Base-by-base conservation (phyloP, 2,797 vertebrate species). In the Syngnathus acus region DNA sequence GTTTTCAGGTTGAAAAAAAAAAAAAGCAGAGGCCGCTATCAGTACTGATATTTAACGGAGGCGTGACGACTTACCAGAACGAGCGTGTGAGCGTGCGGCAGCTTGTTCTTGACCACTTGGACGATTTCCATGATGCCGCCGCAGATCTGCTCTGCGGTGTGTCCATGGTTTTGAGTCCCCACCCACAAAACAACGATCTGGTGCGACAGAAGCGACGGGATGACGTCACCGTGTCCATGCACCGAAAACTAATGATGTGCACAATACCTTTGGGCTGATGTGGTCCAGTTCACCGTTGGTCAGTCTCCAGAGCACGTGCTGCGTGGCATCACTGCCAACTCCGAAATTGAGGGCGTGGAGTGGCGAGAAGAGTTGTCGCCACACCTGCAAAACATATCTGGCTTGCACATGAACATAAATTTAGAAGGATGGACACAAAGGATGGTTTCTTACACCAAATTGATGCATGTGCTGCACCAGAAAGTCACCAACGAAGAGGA, bases 131-230 rank as follows among this genome's bases (percentile, higher is more conserved):
- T 83, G 75, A 96, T 93, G 51, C 94, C 94, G 4, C 84, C 93
- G 47, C 89, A 88, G 78, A 95, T 92, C 80, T 96, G 93, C 76
- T 94, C 91, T 1, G 94, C 84, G 4, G 90, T 92, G 82, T 96
- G 91, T 6, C 92, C 92, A 0, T 95, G 93, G 79, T 97, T 97
- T 77, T 95, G 94, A 17, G 95, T 96, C 67, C 95, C 94, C 23
- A 94, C 94, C 94, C 94, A 96, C 67, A 97, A 87, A 61, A 96
- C 94, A 17, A 97, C 92, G 38, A 96, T 94, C 94, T 96, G 78
- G 1, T 70, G 82, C 70, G 58, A 75, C n/a, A 79, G n/a, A 72
- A 39, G 69, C 40, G 0, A 68, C 60, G 39, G 8, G 8, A 48
- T 63, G 43, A 39, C 11, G 57, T 61, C 43, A 5, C 26, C 0